Evolutionary conservation across 2,797 vertebrate species (phyloP).

Genomic region (Amblyraja radiata): DNA sequence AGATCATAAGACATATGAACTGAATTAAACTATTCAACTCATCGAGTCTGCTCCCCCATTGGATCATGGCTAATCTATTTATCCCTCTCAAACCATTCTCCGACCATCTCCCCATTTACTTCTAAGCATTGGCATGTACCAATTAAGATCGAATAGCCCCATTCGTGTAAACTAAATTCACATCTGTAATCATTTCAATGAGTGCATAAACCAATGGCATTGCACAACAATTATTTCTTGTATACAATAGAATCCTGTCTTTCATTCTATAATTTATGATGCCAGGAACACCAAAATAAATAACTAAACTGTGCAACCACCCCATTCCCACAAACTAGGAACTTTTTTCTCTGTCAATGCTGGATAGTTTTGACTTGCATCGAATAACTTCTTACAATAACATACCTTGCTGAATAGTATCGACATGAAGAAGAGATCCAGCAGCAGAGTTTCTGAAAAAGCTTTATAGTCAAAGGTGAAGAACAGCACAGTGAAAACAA

Average conservation of each 20-base stretch:
- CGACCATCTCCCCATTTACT: too few species aligned
- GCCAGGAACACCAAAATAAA: not conserved
- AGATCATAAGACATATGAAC: too few species aligned
- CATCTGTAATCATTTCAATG: not conserved
- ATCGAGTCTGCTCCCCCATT: too few species aligned
- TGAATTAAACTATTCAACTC: too few species aligned
- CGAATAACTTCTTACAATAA: not conserved
- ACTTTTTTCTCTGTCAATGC: not conserved
- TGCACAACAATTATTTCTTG: not conserved
- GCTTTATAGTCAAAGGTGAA: conserved; percentile 93
- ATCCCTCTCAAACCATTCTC: too few species aligned
- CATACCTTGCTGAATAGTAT: conserved; percentile 95
- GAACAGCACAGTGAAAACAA: conserved; percentile 94
- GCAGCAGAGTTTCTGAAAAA: conserved; percentile 89
- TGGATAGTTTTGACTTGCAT: not conserved
- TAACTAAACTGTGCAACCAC: not conserved
- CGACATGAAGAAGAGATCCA: conserved; percentile 96
- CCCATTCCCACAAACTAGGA: not conserved
- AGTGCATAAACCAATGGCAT: too few species aligned
- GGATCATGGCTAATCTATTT: too few species aligned
- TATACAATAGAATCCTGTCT: not conserved
- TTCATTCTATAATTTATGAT: not conserved
- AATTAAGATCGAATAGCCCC: too few species aligned
- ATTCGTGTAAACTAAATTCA: not conserved
- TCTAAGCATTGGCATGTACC: too few species aligned